Percentiles rank a stretch among this genome's conserved stretches.
These are phyloP conservation scores for Triplophysa tibetana DNA, from an alignment of 2,113 vertebrate species.

Conservation along the genomic window DNA sequence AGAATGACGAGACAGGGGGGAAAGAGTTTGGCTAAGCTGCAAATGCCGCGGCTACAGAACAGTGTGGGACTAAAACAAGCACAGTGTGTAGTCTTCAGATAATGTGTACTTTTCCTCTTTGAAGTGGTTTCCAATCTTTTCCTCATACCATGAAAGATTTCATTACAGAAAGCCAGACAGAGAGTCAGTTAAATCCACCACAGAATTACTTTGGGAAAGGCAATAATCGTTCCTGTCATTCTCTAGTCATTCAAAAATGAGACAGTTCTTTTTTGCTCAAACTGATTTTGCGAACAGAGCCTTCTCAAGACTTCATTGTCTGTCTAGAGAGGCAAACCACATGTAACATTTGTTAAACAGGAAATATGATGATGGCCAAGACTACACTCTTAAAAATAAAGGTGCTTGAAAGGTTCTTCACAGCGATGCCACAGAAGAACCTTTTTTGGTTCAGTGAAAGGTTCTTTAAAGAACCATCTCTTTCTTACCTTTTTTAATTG, in stretches of 20 bases:
- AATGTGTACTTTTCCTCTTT: constrained; percentile 70
- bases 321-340: background rate
- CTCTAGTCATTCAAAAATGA: constrained; percentile 18
- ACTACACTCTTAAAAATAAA: too few relatives aligned
- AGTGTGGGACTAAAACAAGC: constrained; percentile 63
- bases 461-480: too few relatives aligned
- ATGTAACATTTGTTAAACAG: too few relatives aligned
- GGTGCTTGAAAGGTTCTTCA: too few relatives aligned
- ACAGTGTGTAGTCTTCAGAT: constrained; percentile 69
- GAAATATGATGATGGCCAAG: too few relatives aligned
- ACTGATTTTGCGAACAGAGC: background rate
- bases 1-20: constrained; percentile 1
- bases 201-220: constrained; percentile 73
- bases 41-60: constrained; percentile 64
- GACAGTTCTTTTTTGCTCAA: background rate
- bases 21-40: constrained; percentile 52
- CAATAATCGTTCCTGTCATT: constrained; percentile 60
- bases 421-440: background rate
- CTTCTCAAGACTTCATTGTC: background rate
- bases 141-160: constrained; percentile 72
- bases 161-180: constrained; percentile 74
- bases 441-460: too few relatives aligned
- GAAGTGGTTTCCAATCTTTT: constrained; percentile 74
- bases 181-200: constrained; percentile 79
- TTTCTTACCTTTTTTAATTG: too few relatives aligned